These are phyloP conservation scores for Tragopan temminckii DNA, from an alignment of 2,797 vertebrate genomes.

Conservation along the genomic window DNA sequence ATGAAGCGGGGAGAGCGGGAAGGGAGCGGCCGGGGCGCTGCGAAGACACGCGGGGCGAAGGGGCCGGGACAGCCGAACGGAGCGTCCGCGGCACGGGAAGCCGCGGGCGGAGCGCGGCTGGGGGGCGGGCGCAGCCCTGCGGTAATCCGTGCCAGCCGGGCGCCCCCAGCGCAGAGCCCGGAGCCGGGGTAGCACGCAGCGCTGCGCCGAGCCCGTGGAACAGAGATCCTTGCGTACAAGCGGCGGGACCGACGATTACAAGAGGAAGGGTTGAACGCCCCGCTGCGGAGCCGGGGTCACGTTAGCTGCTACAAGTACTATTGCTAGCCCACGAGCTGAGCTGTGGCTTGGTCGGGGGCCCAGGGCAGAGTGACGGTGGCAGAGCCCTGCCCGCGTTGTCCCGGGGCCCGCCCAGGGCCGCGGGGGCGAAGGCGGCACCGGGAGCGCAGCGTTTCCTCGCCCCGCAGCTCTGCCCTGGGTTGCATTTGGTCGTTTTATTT, in stretches of 20 bases:
- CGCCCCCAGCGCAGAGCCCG: too few species aligned
- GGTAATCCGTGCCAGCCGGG: too few species aligned
- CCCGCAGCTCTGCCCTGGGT: conserved; percentile 12
- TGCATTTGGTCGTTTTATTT: conserved; percentile 75
- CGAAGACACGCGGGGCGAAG: not conserved
- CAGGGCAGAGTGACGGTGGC: not conserved
- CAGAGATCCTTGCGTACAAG: not conserved
- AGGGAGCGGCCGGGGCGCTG: not conserved
- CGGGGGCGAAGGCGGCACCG: not conserved
- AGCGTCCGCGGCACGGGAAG: not conserved
- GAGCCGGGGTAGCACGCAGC: not conserved
- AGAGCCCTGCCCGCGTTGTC: not conserved
- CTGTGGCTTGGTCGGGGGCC: conserved; percentile 17
- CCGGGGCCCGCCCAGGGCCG: not conserved
- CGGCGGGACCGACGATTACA: not conserved
- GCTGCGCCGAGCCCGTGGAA: not conserved
- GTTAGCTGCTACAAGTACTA: conserved; percentile 63
- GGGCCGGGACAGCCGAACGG: too few species aligned
- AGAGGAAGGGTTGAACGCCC: not conserved
- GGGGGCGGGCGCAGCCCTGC: too few species aligned
- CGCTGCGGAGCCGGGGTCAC: not conserved
- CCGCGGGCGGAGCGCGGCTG: not conserved
- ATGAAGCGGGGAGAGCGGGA: not conserved
- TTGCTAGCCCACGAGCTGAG: conserved; percentile 29
- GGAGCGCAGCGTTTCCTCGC: accelerated